phyloP scores from a whole-genome alignment of 2,888 invertebrate genomes.

The Eledona agricola region DNA sequence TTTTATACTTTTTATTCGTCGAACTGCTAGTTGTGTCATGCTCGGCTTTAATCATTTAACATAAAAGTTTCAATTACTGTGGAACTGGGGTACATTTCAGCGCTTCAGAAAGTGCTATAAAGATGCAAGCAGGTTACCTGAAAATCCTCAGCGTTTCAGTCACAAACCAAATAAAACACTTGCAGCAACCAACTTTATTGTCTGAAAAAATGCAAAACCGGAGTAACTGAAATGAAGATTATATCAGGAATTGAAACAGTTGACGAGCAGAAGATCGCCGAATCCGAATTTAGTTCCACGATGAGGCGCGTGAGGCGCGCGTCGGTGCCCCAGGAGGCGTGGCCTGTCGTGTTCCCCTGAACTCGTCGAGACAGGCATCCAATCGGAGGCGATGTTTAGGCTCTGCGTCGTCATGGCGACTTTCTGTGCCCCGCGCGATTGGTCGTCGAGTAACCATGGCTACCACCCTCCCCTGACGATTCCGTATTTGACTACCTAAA shows the following conservation, averaged over 20 bases:
- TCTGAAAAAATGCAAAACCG: constrained; percentile 32
- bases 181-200: constrained; percentile 21
- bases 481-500: constrained; percentile 64
- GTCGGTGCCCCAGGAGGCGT: constrained; percentile 31
- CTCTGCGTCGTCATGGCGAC: constrained; percentile 52
- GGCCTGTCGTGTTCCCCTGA: constrained; percentile 37
- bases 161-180: constrained; percentile 27
- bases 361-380: constrained; percentile 40
- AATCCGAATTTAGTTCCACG: constrained; percentile 49
- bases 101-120: too few relatives aligned
- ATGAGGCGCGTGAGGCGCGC: constrained; percentile 45
- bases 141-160: not conserved
- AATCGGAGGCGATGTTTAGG: constrained; percentile 46
- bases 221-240: constrained; percentile 33
- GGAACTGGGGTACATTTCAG: too few relatives aligned
- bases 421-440: constrained; percentile 46
- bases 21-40: too few relatives aligned
- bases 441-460: constrained; percentile 53
- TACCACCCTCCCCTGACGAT: constrained; percentile 55
- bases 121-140: constrained; percentile 13
- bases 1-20: too few relatives aligned
- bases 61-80: too few relatives aligned
- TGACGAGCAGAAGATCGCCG: constrained; percentile 45
- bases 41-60: too few relatives aligned
- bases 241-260: constrained; percentile 43